phyloP scores from a whole-genome alignment of 30 jellyfish, hydroid and myxozoan genomes.

The Nemopilema nomurai region DNA sequence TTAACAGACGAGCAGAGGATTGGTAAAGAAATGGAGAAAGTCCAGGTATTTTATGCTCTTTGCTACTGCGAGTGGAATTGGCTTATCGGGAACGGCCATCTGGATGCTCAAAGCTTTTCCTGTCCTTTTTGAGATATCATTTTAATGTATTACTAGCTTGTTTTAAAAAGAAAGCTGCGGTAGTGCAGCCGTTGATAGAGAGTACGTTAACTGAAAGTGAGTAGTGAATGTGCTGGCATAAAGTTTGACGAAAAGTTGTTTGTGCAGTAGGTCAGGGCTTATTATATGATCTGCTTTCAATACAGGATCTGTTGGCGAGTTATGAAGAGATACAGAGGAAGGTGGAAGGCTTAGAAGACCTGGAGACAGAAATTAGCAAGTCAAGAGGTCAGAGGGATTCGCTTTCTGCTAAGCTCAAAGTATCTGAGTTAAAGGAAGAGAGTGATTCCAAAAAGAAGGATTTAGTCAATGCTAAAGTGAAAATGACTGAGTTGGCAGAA shows the following conservation, averaged over 20 bases:
- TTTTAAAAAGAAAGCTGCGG: too few relatives aligned
- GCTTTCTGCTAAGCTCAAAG: constrained; percentile 30
- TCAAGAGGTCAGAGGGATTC: constrained; percentile 65
- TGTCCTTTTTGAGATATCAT: too few relatives aligned
- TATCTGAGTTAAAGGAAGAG: constrained; percentile 54
- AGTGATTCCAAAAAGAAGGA: constrained; percentile 30
- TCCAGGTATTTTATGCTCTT: constrained; percentile 44
- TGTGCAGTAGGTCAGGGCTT: too few relatives aligned
- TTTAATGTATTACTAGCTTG: too few relatives aligned
- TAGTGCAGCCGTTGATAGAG: too few relatives aligned
- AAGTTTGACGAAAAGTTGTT: too few relatives aligned
- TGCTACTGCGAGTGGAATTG: neutral
- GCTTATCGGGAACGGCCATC: too few relatives aligned
- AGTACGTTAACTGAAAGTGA: too few relatives aligned
- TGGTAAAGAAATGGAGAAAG: constrained; percentile 65
- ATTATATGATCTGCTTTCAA: neutral
- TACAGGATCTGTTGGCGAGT: constrained; percentile 46
- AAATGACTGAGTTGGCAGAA: constrained; percentile 50
- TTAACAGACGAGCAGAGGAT: constrained; percentile 81
- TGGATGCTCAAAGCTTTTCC: too few relatives aligned
- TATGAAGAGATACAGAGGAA: constrained; percentile 65
- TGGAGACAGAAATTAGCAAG: constrained; percentile 69
- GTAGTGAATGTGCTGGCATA: too few relatives aligned
- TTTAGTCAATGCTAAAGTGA: constrained; percentile 62
- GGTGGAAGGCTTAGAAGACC: constrained; percentile 37